A percentile compares a stretch with the other conserved stretches of the same genome.
Evolutionary conservation across 2,797 vertebrate species (phyloP).

Genomic region (Halcyon chelicuti): DNA sequence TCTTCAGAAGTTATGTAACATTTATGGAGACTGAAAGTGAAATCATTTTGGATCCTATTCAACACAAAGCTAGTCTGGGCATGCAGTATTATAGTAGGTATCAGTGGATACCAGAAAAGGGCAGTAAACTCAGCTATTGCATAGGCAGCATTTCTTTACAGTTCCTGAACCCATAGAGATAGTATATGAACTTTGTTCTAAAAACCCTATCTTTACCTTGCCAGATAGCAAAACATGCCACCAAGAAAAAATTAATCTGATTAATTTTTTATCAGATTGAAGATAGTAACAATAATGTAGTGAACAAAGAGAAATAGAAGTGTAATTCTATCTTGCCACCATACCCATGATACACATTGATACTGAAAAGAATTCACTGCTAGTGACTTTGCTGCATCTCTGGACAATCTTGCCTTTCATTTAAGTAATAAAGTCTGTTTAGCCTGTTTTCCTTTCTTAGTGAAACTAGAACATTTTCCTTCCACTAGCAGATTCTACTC

Average conservation of each 20-base stretch:
- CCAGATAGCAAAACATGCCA: not conserved
- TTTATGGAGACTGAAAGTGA: not conserved
- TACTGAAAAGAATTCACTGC: not conserved
- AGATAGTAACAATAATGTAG: not conserved
- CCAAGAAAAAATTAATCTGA: not conserved
- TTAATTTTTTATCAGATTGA: not conserved
- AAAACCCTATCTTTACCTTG: not conserved
- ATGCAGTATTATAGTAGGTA: not conserved
- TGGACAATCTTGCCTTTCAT: not conserved
- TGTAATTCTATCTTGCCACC: not conserved
- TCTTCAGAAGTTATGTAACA: not conserved
- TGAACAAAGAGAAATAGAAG: not conserved
- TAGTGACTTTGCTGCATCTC: not conserved
- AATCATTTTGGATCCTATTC: not conserved
- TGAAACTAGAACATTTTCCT: not conserved
- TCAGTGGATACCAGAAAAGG: not conserved
- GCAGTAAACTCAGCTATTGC: not conserved
- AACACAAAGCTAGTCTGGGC: not conserved
- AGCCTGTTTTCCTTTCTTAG: not conserved
- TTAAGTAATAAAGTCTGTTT: not conserved
- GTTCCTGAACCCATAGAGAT: not conserved
- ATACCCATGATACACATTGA: rapidly evolving
- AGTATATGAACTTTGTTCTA: not conserved
- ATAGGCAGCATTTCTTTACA: not conserved
- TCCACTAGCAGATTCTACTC: not conserved